Conservation (phyloP, 2,797 vertebrate genomes). For the Tiaroga cobitis region DNA sequence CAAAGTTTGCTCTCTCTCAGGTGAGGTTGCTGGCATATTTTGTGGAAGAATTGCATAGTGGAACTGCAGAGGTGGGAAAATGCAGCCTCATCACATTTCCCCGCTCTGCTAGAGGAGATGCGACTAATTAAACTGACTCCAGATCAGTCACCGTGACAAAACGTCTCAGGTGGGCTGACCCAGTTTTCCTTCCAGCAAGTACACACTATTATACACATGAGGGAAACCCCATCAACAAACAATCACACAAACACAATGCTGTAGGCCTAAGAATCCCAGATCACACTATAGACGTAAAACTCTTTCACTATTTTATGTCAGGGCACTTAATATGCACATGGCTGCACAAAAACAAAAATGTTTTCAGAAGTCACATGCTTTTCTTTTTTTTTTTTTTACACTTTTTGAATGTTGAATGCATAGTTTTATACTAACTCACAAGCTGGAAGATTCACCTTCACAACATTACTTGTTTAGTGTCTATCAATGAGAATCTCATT, state of each 20-base stretch:
- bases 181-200: slow-evolving; percentile 47
- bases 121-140: slow-evolving; percentile 61
- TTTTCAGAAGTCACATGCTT: background rate
- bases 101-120: slow-evolving; percentile 41
- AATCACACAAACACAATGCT: slow-evolving; percentile 8
- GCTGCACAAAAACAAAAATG: background rate
- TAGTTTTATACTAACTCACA: background rate
- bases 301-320: background rate
- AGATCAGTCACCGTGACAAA: slow-evolving; percentile 60
- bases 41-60: slow-evolving; percentile 41
- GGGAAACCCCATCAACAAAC: slow-evolving; percentile 33
- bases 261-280: background rate
- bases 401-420: background rate
- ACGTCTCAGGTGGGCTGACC: slow-evolving; percentile 57
- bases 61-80: slow-evolving; percentile 45
- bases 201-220: slow-evolving; percentile 19
- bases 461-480: background rate
- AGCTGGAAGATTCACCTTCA: background rate
- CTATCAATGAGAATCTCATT: background rate
- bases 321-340: background rate
- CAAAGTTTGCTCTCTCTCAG: slow-evolving; percentile 3
- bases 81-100: slow-evolving; percentile 56
- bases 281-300: background rate
- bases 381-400: background rate
- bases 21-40: slow-evolving; percentile 25